These are phyloP conservation scores for Staurois parvus DNA, from an alignment of 2,797 vertebrate species.

Conservation along the genomic window DNA sequence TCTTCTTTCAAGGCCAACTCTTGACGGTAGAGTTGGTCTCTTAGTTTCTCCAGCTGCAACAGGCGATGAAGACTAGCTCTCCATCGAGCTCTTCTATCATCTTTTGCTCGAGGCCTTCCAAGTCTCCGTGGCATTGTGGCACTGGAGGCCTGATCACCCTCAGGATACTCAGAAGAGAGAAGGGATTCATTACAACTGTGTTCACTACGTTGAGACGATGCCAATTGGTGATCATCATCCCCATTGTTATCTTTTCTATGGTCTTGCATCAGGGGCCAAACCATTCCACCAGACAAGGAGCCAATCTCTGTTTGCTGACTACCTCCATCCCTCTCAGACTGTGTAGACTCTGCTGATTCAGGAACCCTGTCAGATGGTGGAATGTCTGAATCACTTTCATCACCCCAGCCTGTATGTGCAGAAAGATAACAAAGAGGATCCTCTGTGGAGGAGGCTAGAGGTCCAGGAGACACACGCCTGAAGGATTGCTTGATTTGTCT, in stretches of 20 bases:
- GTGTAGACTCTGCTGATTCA: conserved; percentile 58
- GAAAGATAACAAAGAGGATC: conserved; percentile 58
- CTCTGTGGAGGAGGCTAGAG: conserved; percentile 58
- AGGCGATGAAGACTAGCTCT: conserved; percentile 58
- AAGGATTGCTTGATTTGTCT: conserved; percentile 61
- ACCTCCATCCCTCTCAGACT: conserved; percentile 59
- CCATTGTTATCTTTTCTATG: conserved; percentile 56
- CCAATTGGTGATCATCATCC: conserved; percentile 56
- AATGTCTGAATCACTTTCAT: conserved; percentile 60
- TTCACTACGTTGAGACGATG: conserved; percentile 60
- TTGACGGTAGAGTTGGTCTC: conserved; percentile 58
- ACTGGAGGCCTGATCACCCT: conserved; percentile 58
- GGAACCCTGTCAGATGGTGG: conserved; percentile 59
- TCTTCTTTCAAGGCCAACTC: conserved; percentile 59
- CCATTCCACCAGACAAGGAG: conserved; percentile 53
- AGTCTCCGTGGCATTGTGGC: conserved; percentile 59
- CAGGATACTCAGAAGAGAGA: conserved; percentile 58
- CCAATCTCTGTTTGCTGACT: conserved; percentile 60
- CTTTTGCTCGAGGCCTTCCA: conserved; percentile 57
- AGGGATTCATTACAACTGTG: conserved; percentile 61
- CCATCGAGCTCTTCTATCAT: conserved; percentile 60
- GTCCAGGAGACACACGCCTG: conserved; percentile 57
- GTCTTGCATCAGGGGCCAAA: conserved; percentile 56
- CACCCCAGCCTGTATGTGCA: conserved; percentile 60
- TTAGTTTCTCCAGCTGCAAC: conserved; percentile 56